These are phyloP conservation scores for Pseudorhiza aurosa DNA, from an alignment of 30 jellyfish, hydroid and myxozoan species.

Conservation along the genomic window DNA sequence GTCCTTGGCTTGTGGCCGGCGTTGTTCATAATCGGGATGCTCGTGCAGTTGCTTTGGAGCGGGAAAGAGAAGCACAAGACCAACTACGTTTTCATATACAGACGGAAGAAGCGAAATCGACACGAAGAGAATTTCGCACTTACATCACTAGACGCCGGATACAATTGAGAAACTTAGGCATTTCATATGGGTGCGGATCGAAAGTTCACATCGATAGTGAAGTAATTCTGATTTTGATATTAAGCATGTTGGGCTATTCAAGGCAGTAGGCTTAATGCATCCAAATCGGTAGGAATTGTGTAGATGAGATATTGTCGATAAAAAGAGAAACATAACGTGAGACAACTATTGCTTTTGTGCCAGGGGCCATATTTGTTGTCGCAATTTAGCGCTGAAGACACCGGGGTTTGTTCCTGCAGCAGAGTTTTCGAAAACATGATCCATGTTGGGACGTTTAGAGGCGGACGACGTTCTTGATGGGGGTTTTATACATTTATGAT, in stretches of 20 bases:
- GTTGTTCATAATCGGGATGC: conserved; percentile 71
- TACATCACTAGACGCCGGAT: conserved; percentile 13
- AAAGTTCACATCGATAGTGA: too few relatives aligned
- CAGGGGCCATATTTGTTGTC: too few relatives aligned
- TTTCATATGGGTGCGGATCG: neutral
- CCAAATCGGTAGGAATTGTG: neutral
- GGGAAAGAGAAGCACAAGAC: conserved; percentile 94
- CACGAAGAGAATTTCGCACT: conserved; percentile 56
- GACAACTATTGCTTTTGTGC: too few relatives aligned
- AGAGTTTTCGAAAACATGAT: too few relatives aligned
- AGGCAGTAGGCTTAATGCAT: neutral
- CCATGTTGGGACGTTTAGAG: too few relatives aligned
- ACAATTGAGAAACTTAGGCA: neutral
- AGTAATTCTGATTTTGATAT: too few relatives aligned
- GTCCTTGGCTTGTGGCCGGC: conserved; percentile 82
- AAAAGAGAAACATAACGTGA: neutral
- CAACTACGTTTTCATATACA: conserved; percentile 72
- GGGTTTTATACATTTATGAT: too few relatives aligned
- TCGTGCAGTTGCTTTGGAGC: conserved; percentile 87
- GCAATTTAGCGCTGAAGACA: too few relatives aligned
- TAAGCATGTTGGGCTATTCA: neutral
- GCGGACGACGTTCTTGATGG: too few relatives aligned
- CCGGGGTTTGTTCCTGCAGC: too few relatives aligned
- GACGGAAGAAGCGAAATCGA: conserved; percentile 51
- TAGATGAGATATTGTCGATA: neutral